Conservation (phyloP, 92 coral and sea anemone species). For the Micromussa lordhowensis region DNA sequence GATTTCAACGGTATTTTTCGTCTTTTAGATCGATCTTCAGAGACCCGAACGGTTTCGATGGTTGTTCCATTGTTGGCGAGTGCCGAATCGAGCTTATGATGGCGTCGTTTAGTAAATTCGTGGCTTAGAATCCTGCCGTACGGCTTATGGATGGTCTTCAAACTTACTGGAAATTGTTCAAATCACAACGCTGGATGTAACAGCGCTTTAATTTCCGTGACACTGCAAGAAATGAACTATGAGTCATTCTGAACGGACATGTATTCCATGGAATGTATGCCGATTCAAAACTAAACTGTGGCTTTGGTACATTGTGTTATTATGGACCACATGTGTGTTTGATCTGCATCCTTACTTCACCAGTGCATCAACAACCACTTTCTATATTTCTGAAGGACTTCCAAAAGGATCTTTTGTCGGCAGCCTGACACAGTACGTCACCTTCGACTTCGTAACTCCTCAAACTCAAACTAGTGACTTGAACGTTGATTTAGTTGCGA, state of each 20-base stretch:
- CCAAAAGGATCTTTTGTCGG: conserved; percentile 88
- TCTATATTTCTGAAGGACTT: conserved; percentile 80
- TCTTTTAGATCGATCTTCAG: neutral
- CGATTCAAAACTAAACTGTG: conserved; percentile 44
- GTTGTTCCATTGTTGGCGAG: conserved; percentile 34
- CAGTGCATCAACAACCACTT: conserved; percentile 55
- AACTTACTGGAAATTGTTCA: neutral
- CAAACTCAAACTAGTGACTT: conserved; percentile 32
- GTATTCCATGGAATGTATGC: conserved; percentile 50
- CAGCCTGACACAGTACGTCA: conserved; percentile 43
- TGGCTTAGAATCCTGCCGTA: conserved; percentile 26
- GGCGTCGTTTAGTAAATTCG: conserved; percentile 38
- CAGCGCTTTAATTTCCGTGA: neutral
- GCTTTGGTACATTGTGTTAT: conserved; percentile 60
- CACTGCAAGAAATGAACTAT: conserved; percentile 1
- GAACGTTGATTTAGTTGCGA: conserved; percentile 8
- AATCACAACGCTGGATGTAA: neutral
- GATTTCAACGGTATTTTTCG: conserved; percentile 18
- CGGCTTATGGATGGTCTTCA: neutral
- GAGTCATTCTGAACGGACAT: conserved; percentile 10
- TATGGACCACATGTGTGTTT: conserved; percentile 60
- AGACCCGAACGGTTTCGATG: neutral
- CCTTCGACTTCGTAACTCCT: neutral
- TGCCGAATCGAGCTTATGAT: conserved; percentile 27
- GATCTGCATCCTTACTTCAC: conserved; percentile 43